Percentiles rank a stretch among this genome's conserved stretches.
Evolutionary conservation across 2,888 invertebrate species (phyloP).

Genomic region (Exocentrus adspersus): DNA sequence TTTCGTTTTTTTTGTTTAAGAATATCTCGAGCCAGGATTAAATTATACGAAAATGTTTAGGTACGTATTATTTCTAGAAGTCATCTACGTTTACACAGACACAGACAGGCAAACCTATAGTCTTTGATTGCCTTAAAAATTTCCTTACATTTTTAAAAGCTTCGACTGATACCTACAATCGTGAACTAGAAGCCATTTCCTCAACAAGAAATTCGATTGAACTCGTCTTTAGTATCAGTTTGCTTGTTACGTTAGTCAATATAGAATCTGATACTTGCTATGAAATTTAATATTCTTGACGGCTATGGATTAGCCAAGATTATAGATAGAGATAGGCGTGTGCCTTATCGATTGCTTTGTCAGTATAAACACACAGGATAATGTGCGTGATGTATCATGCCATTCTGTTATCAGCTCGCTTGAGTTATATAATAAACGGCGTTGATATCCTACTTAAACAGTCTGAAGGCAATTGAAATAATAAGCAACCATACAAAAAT

Average conservation of each 20-base stretch:
- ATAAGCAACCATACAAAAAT: too few relatives aligned
- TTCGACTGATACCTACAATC: too few relatives aligned
- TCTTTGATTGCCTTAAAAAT: too few relatives aligned
- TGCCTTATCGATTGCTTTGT: background rate
- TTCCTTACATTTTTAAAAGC: too few relatives aligned
- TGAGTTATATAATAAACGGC: too few relatives aligned
- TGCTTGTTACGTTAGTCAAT: background rate
- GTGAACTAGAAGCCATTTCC: background rate
- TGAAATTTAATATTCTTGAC: conserved; percentile 3
- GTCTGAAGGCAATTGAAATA: too few relatives aligned
- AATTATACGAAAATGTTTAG: too few relatives aligned
- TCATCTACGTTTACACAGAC: too few relatives aligned
- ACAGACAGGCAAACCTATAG: too few relatives aligned
- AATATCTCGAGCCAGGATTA: background rate
- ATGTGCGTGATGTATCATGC: background rate
- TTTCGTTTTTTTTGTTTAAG: conserved; percentile 17
- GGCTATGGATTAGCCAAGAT: background rate
- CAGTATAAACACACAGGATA: background rate
- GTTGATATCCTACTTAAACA: too few relatives aligned
- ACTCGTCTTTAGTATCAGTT: background rate
- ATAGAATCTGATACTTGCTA: background rate
- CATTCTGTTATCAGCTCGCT: background rate
- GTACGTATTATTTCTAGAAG: too few relatives aligned
- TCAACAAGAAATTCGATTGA: background rate
- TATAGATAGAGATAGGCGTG: background rate